phyloP scores from a whole-genome alignment of 2,113 vertebrate species.

The Meriones unguiculatus region DNA sequence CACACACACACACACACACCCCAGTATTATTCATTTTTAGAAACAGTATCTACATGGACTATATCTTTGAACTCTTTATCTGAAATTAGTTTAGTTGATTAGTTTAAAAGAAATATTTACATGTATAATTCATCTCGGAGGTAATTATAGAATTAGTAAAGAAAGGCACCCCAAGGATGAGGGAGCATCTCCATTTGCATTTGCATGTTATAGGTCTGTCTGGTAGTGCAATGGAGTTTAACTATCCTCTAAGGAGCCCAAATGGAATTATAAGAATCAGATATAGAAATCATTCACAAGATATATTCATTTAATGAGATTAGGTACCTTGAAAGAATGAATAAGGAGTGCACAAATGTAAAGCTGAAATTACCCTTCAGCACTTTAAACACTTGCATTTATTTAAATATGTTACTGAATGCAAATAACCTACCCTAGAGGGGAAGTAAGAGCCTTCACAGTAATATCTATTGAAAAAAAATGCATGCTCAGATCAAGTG shows the following conservation, averaged over 20 bases:
- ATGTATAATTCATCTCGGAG: not conserved
- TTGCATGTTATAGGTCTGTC: not conserved
- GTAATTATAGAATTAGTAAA: not conserved
- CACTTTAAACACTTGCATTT: constrained; percentile 25
- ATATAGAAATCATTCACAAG: constrained; percentile 38
- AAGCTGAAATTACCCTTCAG: constrained; percentile 45
- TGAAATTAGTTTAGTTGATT: constrained; percentile 31
- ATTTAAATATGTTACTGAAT: constrained; percentile 51
- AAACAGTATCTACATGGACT: not conserved
- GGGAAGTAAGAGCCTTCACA: not conserved
- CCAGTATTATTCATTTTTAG: constrained; percentile 16
- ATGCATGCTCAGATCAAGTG: not conserved
- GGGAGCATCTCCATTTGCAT: not conserved
- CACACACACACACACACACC: not conserved
- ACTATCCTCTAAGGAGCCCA: not conserved
- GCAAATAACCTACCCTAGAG: not conserved
- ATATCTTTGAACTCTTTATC: not conserved
- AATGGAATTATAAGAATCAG: constrained; percentile 42
- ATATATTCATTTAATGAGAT: constrained; percentile 46
- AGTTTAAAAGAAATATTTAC: not conserved
- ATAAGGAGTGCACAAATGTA: not conserved
- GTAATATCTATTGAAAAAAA: constrained; percentile 20
- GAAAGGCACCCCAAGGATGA: not conserved
- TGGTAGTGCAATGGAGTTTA: not conserved
- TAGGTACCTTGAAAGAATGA: constrained; percentile 28